Evolutionary conservation across 2,113 vertebrate species (phyloP), one percentile per base, ranked within the genome.

Genomic region (Seriola dumerili): DNA sequence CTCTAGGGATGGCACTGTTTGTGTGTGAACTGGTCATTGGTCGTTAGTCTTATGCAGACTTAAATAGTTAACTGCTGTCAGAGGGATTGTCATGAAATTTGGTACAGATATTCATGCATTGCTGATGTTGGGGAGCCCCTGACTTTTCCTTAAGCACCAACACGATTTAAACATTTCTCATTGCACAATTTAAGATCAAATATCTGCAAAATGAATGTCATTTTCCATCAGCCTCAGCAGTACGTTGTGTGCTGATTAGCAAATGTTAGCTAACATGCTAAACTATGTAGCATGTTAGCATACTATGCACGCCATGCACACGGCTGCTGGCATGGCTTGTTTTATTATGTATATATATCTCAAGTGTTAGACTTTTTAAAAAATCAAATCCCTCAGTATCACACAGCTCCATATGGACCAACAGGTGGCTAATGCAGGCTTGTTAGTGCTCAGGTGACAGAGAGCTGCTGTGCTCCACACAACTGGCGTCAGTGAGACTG

Each of bases 401-500:
- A 11, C 40, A 42, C 7, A 42, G 40, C 12, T 72, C 63, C 44
- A 67, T 25, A 44, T 61, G 44, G 52, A 59, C n/a, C 10, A 21
- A 65, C 59, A 76, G 62, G 63, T 52, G 78, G 69, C 55, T 57
- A 25, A 68, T 38, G 3, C 32, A 55, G 72, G 55, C 66, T 75
- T 16, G 5, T 72, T 63, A 62, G 25, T 44, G 62, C 40, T 72
- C 42, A 58, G 75, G 68, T 52, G 68, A 83, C 59, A 40, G 16
- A 44, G 25, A 25, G 13, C 46, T 29, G 58, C 29, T 52, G 38
- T 21, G 50, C 40, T 23, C 55, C 32, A 57, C 52, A 69, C 32
- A 79, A 38, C 63, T 74, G n/a, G 25, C 3, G 13, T 52, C 40
- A 50, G 40, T 46, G n/a, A n/a, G 23, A 32, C 46, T 54, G 11